Evolutionary conservation across 2,797 vertebrate genomes (phyloP), one percentile per base, ranked within the genome.

Genomic region (Threskiornis aethiopicus): DNA sequence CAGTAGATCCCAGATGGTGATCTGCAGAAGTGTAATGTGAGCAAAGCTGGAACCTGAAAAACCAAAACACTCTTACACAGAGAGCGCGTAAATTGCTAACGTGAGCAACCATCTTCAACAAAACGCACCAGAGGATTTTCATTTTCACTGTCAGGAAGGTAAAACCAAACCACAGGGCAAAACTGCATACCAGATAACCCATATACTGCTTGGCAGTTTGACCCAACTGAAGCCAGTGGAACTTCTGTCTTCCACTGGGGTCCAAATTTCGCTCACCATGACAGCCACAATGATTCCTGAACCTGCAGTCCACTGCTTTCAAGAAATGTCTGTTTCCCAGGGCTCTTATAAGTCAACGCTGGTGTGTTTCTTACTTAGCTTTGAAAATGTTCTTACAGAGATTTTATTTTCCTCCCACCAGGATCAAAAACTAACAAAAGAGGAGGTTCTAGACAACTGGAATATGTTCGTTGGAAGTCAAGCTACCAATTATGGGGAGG

Each of bases 401-500:
- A 25, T 85, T 86, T 91, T 62, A 19, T 95, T 93, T 64, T 73
- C 33, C 54, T 62, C 33, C 44, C 21, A 24, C 37, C 94, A 99
- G 99, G 99, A 99, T 96, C 98, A 99, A 95, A 98, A 98, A 97
- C 97, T 99, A 92, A 99, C 99, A 3, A 99, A 99, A 98, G 98
- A 99, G 37, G 99, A 99, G 96, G 98, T 99, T 96, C 93, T 99
- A n/a, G 98, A 99, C 96, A 99, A 99, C 94, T 99, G 99, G 99
- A 99, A 99, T 97, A 99, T 99, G 99, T 99, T 99, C 16, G 99
- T 99, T 46, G 99, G 99, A 96, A 99, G 99, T 97, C 99, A 99
- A 96, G 99, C 99, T 93, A 99, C 99, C 91, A 99, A 99, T 98
- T 99, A 99, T 0, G 99, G 99, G 69, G 99, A 99, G 94, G 99